Percentiles rank a stretch among this genome's conserved stretches.
Evolutionary conservation across 2,888 invertebrate species (phyloP).

Genomic region (Plebejus anna): DNA sequence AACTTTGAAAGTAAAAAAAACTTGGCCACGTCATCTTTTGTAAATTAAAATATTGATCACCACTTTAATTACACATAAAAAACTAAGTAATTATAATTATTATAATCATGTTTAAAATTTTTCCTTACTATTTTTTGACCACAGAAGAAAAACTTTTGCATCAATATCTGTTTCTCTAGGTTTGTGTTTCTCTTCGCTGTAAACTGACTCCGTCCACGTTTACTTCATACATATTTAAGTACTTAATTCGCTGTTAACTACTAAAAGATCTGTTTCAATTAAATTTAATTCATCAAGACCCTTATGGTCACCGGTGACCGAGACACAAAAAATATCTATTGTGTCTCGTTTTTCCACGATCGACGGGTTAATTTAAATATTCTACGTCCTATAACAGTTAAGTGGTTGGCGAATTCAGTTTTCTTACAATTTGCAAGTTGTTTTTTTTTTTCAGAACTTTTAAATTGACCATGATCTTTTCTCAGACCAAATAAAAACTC

Average conservation of each 20-base stretch:
- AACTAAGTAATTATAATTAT: neutral
- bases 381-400: neutral
- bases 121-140: neutral
- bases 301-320: too few species aligned
- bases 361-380: neutral
- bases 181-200: conserved; percentile 36
- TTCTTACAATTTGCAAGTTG: neutral
- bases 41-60: neutral
- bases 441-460: neutral
- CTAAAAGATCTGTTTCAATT: neutral
- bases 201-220: conserved; percentile 72
- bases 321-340: too few species aligned
- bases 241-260: conserved; percentile 69
- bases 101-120: neutral
- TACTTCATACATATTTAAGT: conserved; percentile 68
- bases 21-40: neutral
- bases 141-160: neutral
- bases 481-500: too few species aligned
- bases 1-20: conserved; percentile 1
- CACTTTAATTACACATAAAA: neutral
- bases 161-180: conserved; percentile 15
- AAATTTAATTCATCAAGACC: neutral
- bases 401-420: neutral
- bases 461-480: neutral
- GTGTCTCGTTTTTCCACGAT: too few species aligned